phyloP scores from a whole-genome alignment of 2,888 invertebrate species.

The Odontomyia ornata region DNA sequence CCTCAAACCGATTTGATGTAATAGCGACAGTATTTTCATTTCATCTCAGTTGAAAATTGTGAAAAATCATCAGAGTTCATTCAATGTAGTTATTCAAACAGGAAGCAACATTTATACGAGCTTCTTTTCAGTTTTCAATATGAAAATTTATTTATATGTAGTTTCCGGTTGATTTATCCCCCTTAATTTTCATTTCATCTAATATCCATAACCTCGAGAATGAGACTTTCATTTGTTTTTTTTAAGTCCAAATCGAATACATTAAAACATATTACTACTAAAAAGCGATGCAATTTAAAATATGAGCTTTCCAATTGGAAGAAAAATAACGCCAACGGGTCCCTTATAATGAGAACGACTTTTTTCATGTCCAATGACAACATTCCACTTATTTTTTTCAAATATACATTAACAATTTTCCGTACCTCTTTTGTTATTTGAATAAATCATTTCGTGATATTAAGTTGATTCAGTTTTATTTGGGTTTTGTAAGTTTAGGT shows the following conservation, averaged over 20 bases:
- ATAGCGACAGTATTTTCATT: background rate
- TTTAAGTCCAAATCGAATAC: too few relatives aligned
- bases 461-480: background rate
- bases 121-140: conserved; percentile 11
- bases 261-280: too few relatives aligned
- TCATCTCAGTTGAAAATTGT: background rate
- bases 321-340: conserved; percentile 30
- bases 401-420: conserved; percentile 7
- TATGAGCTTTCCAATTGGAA: conserved; percentile 20
- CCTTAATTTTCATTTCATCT: conserved; percentile 7
- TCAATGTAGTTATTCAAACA: conserved; percentile 22
- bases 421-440: background rate
- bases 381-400: too few relatives aligned
- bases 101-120: background rate
- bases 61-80: conserved; percentile 39
- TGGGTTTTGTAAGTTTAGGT: background rate
- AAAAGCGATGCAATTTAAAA: background rate
- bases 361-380: too few relatives aligned
- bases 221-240: background rate
- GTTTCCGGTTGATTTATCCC: conserved; percentile 38
- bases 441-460: background rate
- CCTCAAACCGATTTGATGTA: background rate
- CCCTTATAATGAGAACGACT: conserved; percentile 26
- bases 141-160: background rate
- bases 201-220: background rate